Conservation (phyloP, 2,113 vertebrate genomes). For the Serranochromis macrocephalus region DNA sequence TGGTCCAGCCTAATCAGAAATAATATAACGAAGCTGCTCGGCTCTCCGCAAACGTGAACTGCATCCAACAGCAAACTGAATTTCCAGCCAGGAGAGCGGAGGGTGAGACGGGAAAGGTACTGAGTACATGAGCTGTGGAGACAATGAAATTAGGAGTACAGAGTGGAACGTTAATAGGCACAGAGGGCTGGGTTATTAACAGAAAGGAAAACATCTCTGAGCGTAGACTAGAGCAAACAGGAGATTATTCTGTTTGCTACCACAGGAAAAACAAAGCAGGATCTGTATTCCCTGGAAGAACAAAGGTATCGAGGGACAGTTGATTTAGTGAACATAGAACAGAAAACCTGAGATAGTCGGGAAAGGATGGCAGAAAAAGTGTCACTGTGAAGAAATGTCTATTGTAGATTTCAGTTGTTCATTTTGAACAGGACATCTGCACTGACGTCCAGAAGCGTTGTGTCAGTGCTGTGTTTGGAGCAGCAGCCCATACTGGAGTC, state of each 20-base stretch:
- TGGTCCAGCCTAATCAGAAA: not conserved
- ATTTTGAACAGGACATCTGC: accelerated
- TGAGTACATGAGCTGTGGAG: not conserved
- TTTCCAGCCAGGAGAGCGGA: not conserved
- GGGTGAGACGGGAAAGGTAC: not conserved
- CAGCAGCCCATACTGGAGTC: not conserved
- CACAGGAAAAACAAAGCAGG: not conserved
- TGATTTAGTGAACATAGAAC: not conserved
- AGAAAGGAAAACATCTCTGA: not conserved
- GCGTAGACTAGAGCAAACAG: not conserved
- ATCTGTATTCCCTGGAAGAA: not conserved
- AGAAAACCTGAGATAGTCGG: not conserved
- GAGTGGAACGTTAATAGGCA: not conserved
- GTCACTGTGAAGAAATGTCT: not conserved
- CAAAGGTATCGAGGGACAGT: not conserved
- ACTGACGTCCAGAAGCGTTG: not conserved
- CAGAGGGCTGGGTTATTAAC: not conserved
- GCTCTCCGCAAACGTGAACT: not conserved
- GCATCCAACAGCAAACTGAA: not conserved
- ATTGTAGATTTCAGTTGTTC: not conserved
- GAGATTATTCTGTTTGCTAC: not conserved
- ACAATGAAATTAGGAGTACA: not conserved
- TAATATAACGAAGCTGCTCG: not conserved
- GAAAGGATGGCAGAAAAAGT: not conserved
- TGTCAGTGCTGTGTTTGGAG: not conserved